Percentiles rank a stretch among this genome's conserved stretches.
These are phyloP conservation scores for Todus mexicanus DNA, from an alignment of 2,797 vertebrate species.

Conservation along the genomic window DNA sequence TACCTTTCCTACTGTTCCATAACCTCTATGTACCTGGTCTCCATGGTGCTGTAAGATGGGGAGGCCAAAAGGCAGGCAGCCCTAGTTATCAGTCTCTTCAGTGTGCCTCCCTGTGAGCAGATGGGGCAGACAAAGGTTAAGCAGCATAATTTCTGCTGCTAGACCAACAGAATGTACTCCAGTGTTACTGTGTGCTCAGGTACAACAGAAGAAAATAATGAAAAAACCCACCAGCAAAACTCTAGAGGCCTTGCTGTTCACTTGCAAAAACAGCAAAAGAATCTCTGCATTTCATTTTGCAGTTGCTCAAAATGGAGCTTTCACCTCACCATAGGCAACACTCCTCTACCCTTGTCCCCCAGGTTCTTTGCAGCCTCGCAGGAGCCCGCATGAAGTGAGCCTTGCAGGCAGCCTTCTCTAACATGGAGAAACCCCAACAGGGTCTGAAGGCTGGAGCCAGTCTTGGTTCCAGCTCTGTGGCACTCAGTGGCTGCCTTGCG, in stretches of 20 bases:
- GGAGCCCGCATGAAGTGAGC: not conserved
- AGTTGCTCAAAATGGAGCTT: not conserved
- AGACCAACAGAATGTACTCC: not conserved
- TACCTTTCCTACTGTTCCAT: not conserved
- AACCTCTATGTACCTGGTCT: conserved; percentile 18
- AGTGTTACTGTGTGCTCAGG: not conserved
- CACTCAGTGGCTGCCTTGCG: not conserved
- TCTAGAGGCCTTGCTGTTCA: not conserved
- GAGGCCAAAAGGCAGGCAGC: not conserved
- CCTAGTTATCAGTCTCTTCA: not conserved
- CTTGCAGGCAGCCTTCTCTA: not conserved
- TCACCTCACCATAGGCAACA: not conserved
- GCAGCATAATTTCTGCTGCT: not conserved
- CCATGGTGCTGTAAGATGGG: not conserved
- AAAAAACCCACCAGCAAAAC: not conserved
- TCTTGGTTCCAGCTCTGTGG: not conserved
- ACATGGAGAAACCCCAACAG: not conserved
- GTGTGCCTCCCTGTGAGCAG: not conserved
- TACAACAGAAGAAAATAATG: not conserved
- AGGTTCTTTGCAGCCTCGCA: not conserved
- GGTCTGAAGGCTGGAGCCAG: not conserved
- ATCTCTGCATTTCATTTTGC: not conserved
- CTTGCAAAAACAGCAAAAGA: not conserved
- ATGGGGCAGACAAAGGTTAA: not conserved
- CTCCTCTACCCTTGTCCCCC: rapidly evolving